A percentile compares a stretch with the other conserved stretches of the same genome.
Conservation (phyloP, 2,888 invertebrate genomes). For the Orchesella flavescens region DNA sequence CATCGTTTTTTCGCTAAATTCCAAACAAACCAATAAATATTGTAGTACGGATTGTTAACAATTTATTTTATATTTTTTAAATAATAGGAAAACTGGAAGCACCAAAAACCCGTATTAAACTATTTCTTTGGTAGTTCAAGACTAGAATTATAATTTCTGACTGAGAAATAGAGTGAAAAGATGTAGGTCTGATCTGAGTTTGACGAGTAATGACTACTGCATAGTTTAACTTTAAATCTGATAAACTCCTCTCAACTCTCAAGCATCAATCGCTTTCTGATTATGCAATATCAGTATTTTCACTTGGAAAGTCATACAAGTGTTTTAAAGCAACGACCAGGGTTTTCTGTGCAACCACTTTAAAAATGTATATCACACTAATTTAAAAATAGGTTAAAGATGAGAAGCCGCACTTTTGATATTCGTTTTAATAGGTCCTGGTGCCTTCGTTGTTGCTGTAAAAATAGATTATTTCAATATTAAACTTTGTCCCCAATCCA, state of each 20-base stretch:
- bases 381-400: slow-evolving; percentile 2
- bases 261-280: too few species aligned
- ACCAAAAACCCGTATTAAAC: slow-evolving; percentile 42
- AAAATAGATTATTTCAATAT: slow-evolving; percentile 73
- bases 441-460: slow-evolving; percentile 84
- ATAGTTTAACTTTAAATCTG: too few species aligned
- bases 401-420: slow-evolving; percentile 86
- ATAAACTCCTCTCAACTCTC: too few species aligned
- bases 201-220: too few species aligned
- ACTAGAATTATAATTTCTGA: not conserved
- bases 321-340: slow-evolving; percentile 11
- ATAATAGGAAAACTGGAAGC: slow-evolving; percentile 33
- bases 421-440: slow-evolving; percentile 92
- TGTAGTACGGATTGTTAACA: not conserved
- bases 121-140: not conserved
- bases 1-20: slow-evolving; percentile 64
- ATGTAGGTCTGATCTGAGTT: not conserved
- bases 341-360: slow-evolving; percentile 39
- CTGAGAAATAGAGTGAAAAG: not conserved
- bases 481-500: too few species aligned
- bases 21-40: slow-evolving; percentile 45
- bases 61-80: not conserved
- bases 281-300: too few species aligned
- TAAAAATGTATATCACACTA: not conserved
- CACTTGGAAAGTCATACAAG: too few species aligned